phyloP scores from a whole-genome alignment of 30 jellyfish, hydroid and myxozoan genomes.

The Turritopsis dohrnii region DNA sequence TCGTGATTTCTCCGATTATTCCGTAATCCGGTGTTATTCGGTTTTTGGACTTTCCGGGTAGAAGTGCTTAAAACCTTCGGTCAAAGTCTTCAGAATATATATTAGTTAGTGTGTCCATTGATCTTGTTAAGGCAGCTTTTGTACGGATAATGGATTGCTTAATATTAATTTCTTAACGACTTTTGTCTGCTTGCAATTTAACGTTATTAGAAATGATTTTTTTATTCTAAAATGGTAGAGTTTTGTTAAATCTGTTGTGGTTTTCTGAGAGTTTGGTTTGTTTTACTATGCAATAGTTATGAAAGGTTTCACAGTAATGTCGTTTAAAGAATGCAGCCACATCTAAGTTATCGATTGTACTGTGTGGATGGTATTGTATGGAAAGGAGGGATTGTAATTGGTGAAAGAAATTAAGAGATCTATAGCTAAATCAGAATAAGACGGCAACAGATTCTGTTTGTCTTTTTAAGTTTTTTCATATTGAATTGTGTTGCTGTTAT shows the following conservation, averaged over 20 bases:
- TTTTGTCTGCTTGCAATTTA: background rate
- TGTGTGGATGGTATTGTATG: too few species aligned
- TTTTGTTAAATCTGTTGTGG: background rate
- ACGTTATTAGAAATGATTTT: background rate
- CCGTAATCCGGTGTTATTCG: too few species aligned
- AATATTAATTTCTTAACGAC: background rate
- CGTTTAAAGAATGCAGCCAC: too few species aligned
- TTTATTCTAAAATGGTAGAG: background rate
- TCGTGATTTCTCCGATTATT: background rate
- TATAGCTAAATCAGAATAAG: background rate
- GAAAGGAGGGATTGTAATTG: background rate
- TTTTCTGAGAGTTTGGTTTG: background rate
- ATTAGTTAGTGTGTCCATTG: background rate
- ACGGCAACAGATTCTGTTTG: too few species aligned
- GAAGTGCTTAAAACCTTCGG: background rate
- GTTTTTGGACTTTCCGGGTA: too few species aligned
- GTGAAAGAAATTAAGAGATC: background rate
- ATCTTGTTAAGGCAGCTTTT: background rate
- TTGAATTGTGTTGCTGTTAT: too few species aligned
- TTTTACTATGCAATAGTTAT: background rate
- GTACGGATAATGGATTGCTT: background rate
- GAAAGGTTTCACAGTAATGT: too few species aligned
- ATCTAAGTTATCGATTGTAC: too few species aligned
- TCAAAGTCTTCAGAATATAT: background rate
- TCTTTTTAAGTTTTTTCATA: too few species aligned